Evolutionary conservation across 2,113 vertebrate species (phyloP).

Genomic region (Semicossyphus pulcher): DNA sequence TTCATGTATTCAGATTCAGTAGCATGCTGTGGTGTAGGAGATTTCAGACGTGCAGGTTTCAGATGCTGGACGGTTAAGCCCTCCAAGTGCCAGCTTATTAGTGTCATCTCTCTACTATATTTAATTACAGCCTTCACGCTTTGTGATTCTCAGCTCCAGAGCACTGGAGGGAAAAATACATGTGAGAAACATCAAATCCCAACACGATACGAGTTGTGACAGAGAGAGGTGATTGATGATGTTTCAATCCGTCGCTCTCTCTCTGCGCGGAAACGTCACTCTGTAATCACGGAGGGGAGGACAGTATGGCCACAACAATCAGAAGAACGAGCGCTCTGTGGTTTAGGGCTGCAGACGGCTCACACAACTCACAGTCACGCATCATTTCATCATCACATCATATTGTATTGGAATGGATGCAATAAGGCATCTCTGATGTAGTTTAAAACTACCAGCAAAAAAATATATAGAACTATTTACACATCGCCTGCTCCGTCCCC

Average conservation of each 20-base stretch:
- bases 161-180: neutral
- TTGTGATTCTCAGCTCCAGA: neutral
- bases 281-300: neutral
- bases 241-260: neutral
- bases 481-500: too few relatives aligned
- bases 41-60: too few relatives aligned
- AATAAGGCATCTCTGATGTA: too few relatives aligned
- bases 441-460: too few relatives aligned
- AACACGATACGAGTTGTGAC: neutral
- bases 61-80: too few relatives aligned
- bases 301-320: neutral
- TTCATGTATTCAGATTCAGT: too few relatives aligned
- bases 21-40: too few relatives aligned
- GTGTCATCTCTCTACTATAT: neutral
- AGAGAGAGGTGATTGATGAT: neutral
- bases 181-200: constrained; percentile 16
- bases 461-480: too few relatives aligned
- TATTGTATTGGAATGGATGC: too few relatives aligned
- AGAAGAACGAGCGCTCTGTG: neutral
- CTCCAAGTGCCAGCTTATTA: neutral
- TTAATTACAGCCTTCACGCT: constrained; percentile 7
- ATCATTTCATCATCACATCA: too few relatives aligned
- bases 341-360: too few relatives aligned
- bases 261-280: neutral
- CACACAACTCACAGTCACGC: too few relatives aligned